phyloP scores from a whole-genome alignment of 1,140 invertebrate species.

The Pseudomyrmex dendroicus region DNA sequence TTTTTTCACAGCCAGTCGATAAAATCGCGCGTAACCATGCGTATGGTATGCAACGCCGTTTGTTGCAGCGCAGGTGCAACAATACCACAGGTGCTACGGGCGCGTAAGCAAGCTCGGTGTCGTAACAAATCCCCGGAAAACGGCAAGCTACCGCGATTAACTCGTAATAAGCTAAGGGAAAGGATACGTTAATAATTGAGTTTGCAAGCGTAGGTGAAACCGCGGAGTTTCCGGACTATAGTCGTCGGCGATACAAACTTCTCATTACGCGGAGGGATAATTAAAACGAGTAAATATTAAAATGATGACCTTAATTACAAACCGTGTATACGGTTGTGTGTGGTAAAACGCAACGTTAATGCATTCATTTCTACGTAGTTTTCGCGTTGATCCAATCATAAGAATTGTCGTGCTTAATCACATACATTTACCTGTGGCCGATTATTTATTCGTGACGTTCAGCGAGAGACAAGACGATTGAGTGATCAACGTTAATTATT shows the following conservation, averaged over 20 bases:
- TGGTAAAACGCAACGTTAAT: not conserved
- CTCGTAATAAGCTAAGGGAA: slow-evolving; percentile 42
- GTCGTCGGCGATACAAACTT: slow-evolving; percentile 46
- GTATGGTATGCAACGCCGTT: slow-evolving; percentile 37
- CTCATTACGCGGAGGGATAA: slow-evolving; percentile 29
- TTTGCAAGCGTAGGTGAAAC: slow-evolving; percentile 19
- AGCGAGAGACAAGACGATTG: slow-evolving; percentile 21
- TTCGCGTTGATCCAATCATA: slow-evolving; percentile 39
- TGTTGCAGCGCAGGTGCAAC: slow-evolving; percentile 50
- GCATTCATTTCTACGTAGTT: not conserved
- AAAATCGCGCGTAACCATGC: slow-evolving; percentile 62
- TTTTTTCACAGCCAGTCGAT: slow-evolving; percentile 38
- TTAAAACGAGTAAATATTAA: slow-evolving; percentile 55
- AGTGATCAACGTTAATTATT: slow-evolving; percentile 45
- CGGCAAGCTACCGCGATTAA: slow-evolving; percentile 44
- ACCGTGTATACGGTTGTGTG: slow-evolving; percentile 19
- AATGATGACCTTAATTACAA: slow-evolving; percentile 52
- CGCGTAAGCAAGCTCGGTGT: slow-evolving; percentile 14
- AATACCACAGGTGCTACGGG: slow-evolving; percentile 41
- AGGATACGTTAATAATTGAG: slow-evolving; percentile 59
- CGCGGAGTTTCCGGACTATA: slow-evolving; percentile 29
- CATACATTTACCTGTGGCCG: slow-evolving; percentile 38
- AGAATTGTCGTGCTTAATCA: slow-evolving; percentile 52
- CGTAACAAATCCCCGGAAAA: slow-evolving; percentile 53
- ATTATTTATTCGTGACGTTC: slow-evolving; percentile 48